Conservation (phyloP, 2,888 invertebrate genomes). For the Nemoura dubitans region DNA sequence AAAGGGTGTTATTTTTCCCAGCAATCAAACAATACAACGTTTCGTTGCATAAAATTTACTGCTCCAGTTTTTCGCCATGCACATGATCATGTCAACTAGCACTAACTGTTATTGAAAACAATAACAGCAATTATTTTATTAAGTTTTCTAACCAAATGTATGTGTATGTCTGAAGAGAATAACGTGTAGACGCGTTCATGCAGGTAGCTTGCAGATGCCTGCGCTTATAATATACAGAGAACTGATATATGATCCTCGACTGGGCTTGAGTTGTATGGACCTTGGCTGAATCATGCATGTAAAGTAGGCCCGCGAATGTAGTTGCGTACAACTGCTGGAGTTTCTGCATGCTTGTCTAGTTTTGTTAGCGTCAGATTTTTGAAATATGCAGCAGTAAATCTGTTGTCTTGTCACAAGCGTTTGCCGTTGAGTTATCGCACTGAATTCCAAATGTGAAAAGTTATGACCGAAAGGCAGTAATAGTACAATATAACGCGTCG, state of each 20-base stretch:
- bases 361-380: slow-evolving; percentile 33
- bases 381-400: slow-evolving; percentile 41
- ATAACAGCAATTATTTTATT: neutral
- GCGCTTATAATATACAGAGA: neutral
- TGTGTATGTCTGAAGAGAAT: neutral
- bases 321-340: neutral
- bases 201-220: neutral
- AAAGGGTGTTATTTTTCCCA: neutral
- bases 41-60: neutral
- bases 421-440: slow-evolving; percentile 18
- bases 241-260: neutral
- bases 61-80: neutral
- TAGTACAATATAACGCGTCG: neutral
- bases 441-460: slow-evolving; percentile 21
- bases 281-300: neutral
- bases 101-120: neutral
- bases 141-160: neutral
- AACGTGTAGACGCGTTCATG: neutral
- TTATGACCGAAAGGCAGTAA: slow-evolving; percentile 17
- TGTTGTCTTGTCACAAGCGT: slow-evolving; percentile 28
- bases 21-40: neutral
- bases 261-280: neutral
- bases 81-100: neutral
- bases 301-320: slow-evolving; percentile 17
- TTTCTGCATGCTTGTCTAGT: slow-evolving; percentile 15